phyloP scores from a whole-genome alignment of 2,888 invertebrate species.

The Chloroclysta siterata region DNA sequence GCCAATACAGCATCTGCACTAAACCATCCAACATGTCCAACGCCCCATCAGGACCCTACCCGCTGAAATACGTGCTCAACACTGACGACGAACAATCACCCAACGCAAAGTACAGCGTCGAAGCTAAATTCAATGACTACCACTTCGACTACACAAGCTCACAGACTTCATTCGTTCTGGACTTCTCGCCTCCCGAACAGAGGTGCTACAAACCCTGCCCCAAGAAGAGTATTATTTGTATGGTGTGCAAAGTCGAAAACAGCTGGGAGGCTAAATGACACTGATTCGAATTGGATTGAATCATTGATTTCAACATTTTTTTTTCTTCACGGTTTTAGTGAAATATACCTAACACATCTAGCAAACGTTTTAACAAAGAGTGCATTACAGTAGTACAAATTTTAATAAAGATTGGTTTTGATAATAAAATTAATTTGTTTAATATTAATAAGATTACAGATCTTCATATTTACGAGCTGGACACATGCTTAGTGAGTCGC shows the following conservation, averaged over 20 bases:
- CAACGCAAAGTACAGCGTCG: conserved; percentile 66
- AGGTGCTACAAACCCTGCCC: conserved; percentile 64
- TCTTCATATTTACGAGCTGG: too few relatives aligned
- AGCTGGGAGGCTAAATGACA: conserved; percentile 21
- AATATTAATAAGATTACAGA: too few relatives aligned
- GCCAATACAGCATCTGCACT: conserved; percentile 73
- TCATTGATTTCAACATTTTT: conserved; percentile 3
- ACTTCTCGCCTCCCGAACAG: conserved; percentile 73
- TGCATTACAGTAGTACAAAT: too few relatives aligned
- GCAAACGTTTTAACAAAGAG: too few relatives aligned
- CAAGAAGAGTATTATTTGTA: conserved; percentile 58
- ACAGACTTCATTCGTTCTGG: conserved; percentile 72
- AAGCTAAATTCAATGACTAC: conserved; percentile 77
- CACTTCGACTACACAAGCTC: conserved; percentile 78
- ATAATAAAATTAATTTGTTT: too few relatives aligned
- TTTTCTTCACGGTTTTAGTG: conserved; percentile 17
- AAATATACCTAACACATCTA: conserved; percentile 15
- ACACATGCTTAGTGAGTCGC: too few relatives aligned
- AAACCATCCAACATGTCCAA: conserved; percentile 72
- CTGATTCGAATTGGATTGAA: background rate
- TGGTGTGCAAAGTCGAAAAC: conserved; percentile 44
- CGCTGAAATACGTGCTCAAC: conserved; percentile 75
- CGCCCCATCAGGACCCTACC: conserved; percentile 72
- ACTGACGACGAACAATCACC: conserved; percentile 45
- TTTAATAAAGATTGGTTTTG: too few relatives aligned